Evolutionary conservation across 2,113 vertebrate genomes (phyloP).

Genomic region (Cromileptes altivelis): DNA sequence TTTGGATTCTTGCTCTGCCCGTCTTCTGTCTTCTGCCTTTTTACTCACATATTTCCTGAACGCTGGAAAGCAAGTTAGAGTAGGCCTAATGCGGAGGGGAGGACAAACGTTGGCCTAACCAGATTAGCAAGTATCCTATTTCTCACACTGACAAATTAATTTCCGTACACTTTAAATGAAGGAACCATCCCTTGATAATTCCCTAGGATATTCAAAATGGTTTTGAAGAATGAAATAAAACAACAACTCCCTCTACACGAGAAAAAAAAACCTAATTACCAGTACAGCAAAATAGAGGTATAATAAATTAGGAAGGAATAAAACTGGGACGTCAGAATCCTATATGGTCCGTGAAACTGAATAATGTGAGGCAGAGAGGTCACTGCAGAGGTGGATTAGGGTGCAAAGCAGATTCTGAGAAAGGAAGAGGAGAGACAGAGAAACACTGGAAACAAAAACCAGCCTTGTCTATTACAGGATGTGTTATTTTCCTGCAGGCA

Average conservation of each 20-base stretch:
- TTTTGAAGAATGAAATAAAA: slow-evolving; percentile 70
- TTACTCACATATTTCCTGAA: not conserved
- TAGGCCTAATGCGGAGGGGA: not conserved
- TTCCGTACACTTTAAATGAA: slow-evolving; percentile 76
- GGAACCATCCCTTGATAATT: slow-evolving; percentile 65
- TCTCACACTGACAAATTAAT: slow-evolving; percentile 79
- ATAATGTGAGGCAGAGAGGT: slow-evolving; percentile 34
- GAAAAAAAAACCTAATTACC: slow-evolving; percentile 61
- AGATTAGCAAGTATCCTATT: slow-evolving; percentile 74
- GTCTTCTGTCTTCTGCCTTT: slow-evolving; percentile 21
- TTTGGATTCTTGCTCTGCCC: not conserved
- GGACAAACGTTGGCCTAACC: slow-evolving; percentile 52
- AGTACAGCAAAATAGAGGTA: slow-evolving; percentile 51
- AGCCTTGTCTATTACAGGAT: slow-evolving; percentile 55
- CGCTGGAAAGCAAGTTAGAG: not conserved
- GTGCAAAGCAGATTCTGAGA: slow-evolving; percentile 12
- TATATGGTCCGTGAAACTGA: slow-evolving; percentile 41
- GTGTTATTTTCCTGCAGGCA: slow-evolving; percentile 67
- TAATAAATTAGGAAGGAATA: slow-evolving; percentile 60
- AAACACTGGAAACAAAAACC: slow-evolving; percentile 44
- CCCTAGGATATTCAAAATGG: slow-evolving; percentile 67
- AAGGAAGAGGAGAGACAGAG: slow-evolving; percentile 3
- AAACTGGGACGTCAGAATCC: slow-evolving; percentile 36
- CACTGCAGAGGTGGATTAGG: slow-evolving; percentile 22
- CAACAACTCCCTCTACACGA: slow-evolving; percentile 41